phyloP scores from a whole-genome alignment of 2,113 vertebrate species.

The Chamaea fasciata region DNA sequence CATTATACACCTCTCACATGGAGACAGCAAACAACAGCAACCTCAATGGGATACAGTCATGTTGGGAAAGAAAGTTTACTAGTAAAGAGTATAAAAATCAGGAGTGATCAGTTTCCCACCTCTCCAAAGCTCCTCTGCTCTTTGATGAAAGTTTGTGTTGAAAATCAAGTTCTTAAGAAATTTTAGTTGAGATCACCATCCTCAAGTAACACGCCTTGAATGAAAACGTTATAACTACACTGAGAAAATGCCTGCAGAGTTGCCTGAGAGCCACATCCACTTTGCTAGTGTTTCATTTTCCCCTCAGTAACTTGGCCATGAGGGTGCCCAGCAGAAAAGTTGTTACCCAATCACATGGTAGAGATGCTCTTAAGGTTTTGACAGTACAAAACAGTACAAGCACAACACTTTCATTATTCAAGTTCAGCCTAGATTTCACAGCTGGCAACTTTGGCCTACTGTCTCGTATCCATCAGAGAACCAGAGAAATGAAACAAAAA shows the following conservation, averaged over 20 bases:
- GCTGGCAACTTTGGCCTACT: background rate
- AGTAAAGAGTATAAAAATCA: too few relatives aligned
- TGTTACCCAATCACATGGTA: rapidly evolving
- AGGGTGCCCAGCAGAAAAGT: background rate
- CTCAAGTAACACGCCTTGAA: background rate
- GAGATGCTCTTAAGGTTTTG: background rate
- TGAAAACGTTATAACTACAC: background rate
- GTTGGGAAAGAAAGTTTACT: background rate
- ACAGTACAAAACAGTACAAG: background rate
- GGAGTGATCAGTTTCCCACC: too few relatives aligned
- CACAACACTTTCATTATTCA: background rate
- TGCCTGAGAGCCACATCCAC: background rate
- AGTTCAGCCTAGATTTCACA: background rate
- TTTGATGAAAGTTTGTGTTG: too few relatives aligned
- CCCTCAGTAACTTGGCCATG: background rate
- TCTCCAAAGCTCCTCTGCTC: too few relatives aligned
- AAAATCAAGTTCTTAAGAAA: background rate
- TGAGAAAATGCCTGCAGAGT: background rate
- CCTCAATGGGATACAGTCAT: rapidly evolving
- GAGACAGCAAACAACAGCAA: background rate
- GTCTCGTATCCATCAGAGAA: background rate
- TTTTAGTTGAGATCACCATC: background rate
- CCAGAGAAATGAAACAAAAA: background rate
- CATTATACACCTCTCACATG: background rate
- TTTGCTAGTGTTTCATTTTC: background rate